These are phyloP conservation scores for Brachyhypopomus gauderio DNA, from an alignment of 2,113 vertebrate genomes.

Conservation along the genomic window DNA sequence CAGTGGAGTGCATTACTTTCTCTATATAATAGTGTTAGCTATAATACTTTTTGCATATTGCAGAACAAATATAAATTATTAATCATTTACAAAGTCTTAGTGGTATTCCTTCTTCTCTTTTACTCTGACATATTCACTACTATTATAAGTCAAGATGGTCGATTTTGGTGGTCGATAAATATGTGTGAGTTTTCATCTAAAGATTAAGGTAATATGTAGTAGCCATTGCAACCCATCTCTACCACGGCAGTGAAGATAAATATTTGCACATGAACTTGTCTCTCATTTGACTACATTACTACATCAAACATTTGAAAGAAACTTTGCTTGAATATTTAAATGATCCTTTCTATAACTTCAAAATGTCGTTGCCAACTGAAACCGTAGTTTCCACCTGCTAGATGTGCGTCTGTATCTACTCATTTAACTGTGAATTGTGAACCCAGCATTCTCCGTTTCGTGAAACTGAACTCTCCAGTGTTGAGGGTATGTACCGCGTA, in stretches of 20 bases:
- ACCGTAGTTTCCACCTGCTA: conserved; percentile 20
- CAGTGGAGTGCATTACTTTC: conserved; percentile 35
- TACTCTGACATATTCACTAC: not conserved
- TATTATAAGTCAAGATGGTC: not conserved
- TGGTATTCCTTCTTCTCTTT: conserved; percentile 4
- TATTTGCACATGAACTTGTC: not conserved
- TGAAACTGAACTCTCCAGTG: not conserved
- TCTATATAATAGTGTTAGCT: conserved; percentile 7
- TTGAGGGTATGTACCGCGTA: conserved; percentile 23
- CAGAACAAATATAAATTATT: conserved; percentile 38
- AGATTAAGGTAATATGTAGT: conserved; percentile 1
- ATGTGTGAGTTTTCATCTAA: not conserved
- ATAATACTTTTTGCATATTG: conserved; percentile 31
- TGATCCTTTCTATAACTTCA: not conserved
- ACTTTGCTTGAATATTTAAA: conserved; percentile 15
- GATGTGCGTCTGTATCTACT: not conserved
- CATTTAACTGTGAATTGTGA: not conserved
- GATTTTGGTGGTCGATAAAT: not conserved
- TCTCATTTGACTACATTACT: not conserved
- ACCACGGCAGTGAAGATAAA: not conserved
- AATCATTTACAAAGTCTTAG: conserved; percentile 38
- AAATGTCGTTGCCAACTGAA: not conserved
- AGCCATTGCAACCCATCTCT: not conserved
- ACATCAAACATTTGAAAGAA: conserved; percentile 1
- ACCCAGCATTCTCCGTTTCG: not conserved